Percentiles rank a stretch among this genome's conserved stretches.
Conservation (phyloP, 2,113 vertebrate species). For the Accipiter cooperii region DNA sequence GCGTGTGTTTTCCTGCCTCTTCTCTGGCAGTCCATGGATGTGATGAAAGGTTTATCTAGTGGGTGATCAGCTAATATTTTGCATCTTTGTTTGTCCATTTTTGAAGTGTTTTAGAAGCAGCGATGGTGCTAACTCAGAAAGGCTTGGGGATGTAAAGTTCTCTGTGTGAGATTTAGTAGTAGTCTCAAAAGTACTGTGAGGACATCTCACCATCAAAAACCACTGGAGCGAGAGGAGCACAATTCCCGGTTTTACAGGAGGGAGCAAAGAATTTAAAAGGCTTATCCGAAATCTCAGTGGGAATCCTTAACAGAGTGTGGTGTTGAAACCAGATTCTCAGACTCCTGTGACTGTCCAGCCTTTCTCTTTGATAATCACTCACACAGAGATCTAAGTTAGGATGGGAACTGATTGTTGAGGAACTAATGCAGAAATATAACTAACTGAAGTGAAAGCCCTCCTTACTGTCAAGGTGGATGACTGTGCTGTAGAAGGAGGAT, state of each 20-base stretch:
- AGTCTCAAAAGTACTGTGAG: neutral
- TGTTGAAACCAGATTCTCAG: neutral
- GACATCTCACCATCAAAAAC: neutral
- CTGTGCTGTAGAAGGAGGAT: neutral
- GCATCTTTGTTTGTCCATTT: neutral
- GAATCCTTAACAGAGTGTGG: neutral
- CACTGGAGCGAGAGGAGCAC: neutral
- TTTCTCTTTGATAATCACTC: constrained; percentile 5
- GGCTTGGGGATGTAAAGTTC: neutral
- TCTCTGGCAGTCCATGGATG: neutral
- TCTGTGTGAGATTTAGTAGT: neutral
- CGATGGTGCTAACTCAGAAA: neutral
- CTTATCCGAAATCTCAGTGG: neutral
- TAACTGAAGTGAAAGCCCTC: neutral
- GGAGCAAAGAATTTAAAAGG: neutral
- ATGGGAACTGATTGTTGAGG: neutral
- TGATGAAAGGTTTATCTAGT: constrained; percentile 43
- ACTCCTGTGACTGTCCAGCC: neutral
- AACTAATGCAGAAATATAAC: neutral
- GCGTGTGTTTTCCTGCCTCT: neutral
- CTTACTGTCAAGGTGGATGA: neutral
- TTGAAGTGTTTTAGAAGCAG: constrained; percentile 20
- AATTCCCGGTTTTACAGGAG: neutral
- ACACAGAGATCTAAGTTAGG: neutral
- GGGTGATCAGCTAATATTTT: constrained; percentile 10